phyloP scores from a whole-genome alignment of 2,888 invertebrate genomes.

The Spicauda simplicius region DNA sequence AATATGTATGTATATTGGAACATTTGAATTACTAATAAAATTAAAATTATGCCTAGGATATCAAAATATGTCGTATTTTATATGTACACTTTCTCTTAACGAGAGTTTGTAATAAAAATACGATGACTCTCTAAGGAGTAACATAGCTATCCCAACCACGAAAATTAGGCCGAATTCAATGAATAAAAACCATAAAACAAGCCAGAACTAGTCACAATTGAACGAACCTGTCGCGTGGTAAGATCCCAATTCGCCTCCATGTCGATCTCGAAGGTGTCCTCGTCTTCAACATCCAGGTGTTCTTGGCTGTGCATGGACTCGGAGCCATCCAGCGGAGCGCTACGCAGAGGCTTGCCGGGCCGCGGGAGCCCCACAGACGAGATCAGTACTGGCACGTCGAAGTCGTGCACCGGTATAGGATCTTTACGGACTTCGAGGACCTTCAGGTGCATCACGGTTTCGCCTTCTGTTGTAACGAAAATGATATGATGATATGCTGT shows the following conservation, averaged over 20 bases:
- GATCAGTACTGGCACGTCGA: conserved; percentile 95
- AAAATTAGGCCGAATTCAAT: no score
- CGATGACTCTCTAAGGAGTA: no score
- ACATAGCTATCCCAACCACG: no score
- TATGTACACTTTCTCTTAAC: no score
- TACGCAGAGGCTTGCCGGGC: conserved; percentile 65
- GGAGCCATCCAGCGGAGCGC: conserved; percentile 50
- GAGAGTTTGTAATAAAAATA: no score
- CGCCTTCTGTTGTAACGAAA: conserved; percentile 86
- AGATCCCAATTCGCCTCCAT: conserved; percentile 93
- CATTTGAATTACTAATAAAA: no score
- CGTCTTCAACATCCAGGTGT: conserved; percentile 83
- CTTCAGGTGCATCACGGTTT: conserved; percentile 95
- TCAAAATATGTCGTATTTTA: no score
- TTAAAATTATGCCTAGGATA: no score
- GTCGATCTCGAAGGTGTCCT: conserved; percentile 78
- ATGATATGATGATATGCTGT: background rate
- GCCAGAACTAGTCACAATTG: background rate
- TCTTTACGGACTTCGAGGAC: conserved; percentile 93
- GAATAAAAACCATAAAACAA: no score
- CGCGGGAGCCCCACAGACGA: conserved; percentile 74
- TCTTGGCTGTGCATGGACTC: conserved; percentile 59
- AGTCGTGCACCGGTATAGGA: conserved; percentile 92
- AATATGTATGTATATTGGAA: no score
- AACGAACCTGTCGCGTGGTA: conserved; percentile 93